These are phyloP conservation scores for Cassiopea andromeda DNA, from an alignment of 30 jellyfish, hydroid and myxozoan genomes.

Conservation along the genomic window DNA sequence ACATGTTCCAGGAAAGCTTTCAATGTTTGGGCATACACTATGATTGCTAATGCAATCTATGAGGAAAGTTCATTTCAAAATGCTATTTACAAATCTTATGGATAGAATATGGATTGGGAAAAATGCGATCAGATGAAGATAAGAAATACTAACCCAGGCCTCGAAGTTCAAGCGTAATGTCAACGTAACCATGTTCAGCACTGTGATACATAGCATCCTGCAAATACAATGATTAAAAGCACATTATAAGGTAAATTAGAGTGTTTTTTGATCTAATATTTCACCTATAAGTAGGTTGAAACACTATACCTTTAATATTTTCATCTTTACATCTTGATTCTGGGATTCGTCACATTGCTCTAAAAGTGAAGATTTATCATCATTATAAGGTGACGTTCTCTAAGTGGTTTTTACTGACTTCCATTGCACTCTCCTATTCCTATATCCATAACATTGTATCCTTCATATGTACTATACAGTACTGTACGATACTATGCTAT, in stretches of 20 bases:
- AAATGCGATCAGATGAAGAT: not conserved
- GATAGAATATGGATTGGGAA: not conserved
- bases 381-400: not conserved
- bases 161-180: slow-evolving; percentile 50
- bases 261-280: too few species aligned
- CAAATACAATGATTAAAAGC: not conserved
- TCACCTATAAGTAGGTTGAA: too few species aligned
- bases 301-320: not conserved
- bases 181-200: slow-evolving; percentile 60
- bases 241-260: too few species aligned
- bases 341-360: not conserved
- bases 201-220: slow-evolving; percentile 71
- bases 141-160: slow-evolving; percentile 31
- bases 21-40: too few species aligned
- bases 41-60: too few species aligned
- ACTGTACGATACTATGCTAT: too few species aligned
- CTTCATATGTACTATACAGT: too few species aligned
- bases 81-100: not conserved
- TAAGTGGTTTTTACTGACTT: too few species aligned
- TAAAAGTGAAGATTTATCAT: not conserved
- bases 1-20: too few species aligned
- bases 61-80: too few species aligned
- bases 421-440: too few species aligned
- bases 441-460: too few species aligned
- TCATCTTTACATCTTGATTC: not conserved